Evolutionary conservation across 2,797 vertebrate species (phyloP), one percentile per base, ranked within the genome.

Genomic region (Poecilia velifera): DNA sequence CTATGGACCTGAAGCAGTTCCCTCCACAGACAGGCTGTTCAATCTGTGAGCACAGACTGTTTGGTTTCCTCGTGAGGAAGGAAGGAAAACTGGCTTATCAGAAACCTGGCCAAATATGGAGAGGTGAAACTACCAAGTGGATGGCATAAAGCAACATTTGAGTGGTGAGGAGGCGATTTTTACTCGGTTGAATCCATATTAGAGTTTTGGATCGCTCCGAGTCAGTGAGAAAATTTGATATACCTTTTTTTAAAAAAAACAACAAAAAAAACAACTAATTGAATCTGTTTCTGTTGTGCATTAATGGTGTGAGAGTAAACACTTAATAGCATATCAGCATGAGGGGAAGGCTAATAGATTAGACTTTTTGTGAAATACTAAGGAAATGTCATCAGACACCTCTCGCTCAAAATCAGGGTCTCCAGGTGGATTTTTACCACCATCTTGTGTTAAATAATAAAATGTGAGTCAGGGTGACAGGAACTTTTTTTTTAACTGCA

Each of bases 41-140:
- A 64, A 95, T 96, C 87, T 93, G 91, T 94, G 92, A 95, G 86
- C 89, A 80, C 87, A 86, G 83, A 85, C 84, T 36, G 85, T 91
- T 90, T 85, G 78, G 78, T 85, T 91, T 51, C 84, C 87, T 86
- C 85, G 73, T n/a, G 79, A 90, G 92, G 90, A 92, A 93, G 93
- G 92, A 95, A 94, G 91, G 90, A 92, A 91, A 95, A 94, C 94
- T 93, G 91, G 92, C 95, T 96, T 95, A 96, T 96, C 96, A 94
- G 91, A 94, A 94, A 94, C 90, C 77, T 57, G 78, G 87, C 93
- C 95, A 92, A 95, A 95, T 94, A 95, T 93, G 95, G 96, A 88
- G 82, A 88, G 94, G 93, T 81, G 94, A 96, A 95, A 95, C 95
- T 94, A 82, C 87, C 87, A 49, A 64, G 45, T 59, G 83, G n/a